A percentile compares a stretch with the other conserved stretches of the same genome.
phyloP scores from a whole-genome alignment of 2,888 invertebrate genomes.

The Rhagophthalmus giganteus region DNA sequence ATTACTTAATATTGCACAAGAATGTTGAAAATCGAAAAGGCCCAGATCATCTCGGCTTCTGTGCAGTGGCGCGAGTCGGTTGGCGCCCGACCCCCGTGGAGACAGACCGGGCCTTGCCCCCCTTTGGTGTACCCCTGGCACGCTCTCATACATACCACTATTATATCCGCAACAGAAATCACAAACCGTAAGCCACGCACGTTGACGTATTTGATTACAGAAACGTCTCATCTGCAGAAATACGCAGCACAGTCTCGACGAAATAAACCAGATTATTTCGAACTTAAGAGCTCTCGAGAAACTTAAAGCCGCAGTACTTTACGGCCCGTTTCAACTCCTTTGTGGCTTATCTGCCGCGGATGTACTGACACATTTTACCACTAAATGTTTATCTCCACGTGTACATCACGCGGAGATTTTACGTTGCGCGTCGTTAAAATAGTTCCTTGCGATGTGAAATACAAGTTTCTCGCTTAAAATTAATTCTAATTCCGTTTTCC shows the following conservation, averaged over 20 bases:
- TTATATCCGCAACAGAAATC: background rate
- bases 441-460: too few relatives aligned
- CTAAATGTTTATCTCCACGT: slow-evolving; percentile 3
- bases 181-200: too few relatives aligned
- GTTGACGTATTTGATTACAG: too few relatives aligned
- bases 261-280: slow-evolving; percentile 19
- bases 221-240: too few relatives aligned
- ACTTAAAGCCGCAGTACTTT: slow-evolving; percentile 18
- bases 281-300: slow-evolving; percentile 21
- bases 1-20: slow-evolving; percentile 14
- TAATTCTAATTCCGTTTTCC: too few relatives aligned
- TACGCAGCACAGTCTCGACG: too few relatives aligned
- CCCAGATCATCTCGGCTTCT: slow-evolving; percentile 32
- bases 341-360: slow-evolving; percentile 14
- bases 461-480: too few relatives aligned
- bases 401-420: too few relatives aligned
- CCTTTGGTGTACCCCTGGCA: slow-evolving; percentile 34
- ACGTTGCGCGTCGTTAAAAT: too few relatives aligned
- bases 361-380: slow-evolving; percentile 11
- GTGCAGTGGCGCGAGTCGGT: slow-evolving; percentile 34
- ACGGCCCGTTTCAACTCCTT: slow-evolving; percentile 24
- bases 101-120: slow-evolving; percentile 37
- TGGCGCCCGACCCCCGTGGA: slow-evolving; percentile 39
- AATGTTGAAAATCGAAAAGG: slow-evolving; percentile 17
- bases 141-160: slow-evolving; percentile 22